Evolutionary conservation across 2,113 vertebrate species (phyloP), one percentile per base, ranked within the genome.

Genomic region (Jacana jacana): DNA sequence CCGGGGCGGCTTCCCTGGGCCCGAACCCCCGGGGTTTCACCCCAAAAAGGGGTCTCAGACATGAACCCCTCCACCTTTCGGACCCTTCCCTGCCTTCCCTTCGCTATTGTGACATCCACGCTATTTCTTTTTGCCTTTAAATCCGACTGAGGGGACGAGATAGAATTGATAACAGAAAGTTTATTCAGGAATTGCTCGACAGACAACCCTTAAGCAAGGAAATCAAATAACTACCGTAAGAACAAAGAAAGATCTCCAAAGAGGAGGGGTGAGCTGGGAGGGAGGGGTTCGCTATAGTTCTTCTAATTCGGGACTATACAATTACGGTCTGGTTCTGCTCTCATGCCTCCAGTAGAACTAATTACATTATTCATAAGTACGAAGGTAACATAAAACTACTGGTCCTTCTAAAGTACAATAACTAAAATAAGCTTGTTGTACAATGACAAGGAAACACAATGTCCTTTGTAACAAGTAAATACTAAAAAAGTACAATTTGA

Each of bases 111-210:
- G 5, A 3, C 30, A 2, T 2, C 3, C 42, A 2, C 5, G 0
- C 18, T 1, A 1, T 31, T 25, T 7, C 2, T 27, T 33, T 35
- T 33, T 63, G 60, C 91, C 94, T 66, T 73, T 77, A 48, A 91
- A 93, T 52, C 65, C 70, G 61, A 97, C 92, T 81, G 97, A 93
- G 86, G 98, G 97, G 95, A 99, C 97, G 96, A 98, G 98, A 93
- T 95, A 97, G 96, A 98, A 98, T 97, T 98, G 98, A 98, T 98
- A 99, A 99, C 98, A 98, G 98, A 99, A 99, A 98, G 98, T 99
- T 99, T 99, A 99, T 99, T 99, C 98, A 98, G 99, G 99, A 99
- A 99, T 99, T 98, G 98, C 97, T 99, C 97, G 91, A 99, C 99
- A 99, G 98, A 99, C 99, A 99, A 98, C 98, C 98, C 98, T 98